Percentiles rank a stretch among this genome's conserved stretches.
phyloP scores from a whole-genome alignment of 2,888 invertebrate species.

The Strigamia crassipes region DNA sequence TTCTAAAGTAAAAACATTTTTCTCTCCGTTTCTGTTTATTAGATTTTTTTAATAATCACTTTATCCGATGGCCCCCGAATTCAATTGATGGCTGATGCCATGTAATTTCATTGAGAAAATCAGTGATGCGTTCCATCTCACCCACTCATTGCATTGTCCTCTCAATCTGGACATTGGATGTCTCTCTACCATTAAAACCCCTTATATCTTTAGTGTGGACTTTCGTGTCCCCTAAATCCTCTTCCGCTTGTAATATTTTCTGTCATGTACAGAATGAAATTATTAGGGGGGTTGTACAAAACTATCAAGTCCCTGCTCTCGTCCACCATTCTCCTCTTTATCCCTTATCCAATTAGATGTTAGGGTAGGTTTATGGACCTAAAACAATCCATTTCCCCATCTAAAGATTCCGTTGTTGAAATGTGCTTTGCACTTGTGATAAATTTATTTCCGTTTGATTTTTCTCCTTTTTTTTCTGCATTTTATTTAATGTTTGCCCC shows the following conservation, averaged over 20 bases:
- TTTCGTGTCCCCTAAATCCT: constrained; percentile 14
- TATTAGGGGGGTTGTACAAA: constrained; percentile 33
- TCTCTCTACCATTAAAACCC: constrained; percentile 33
- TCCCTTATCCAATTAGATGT: constrained; percentile 42
- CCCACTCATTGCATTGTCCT: constrained; percentile 36
- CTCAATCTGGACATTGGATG: constrained; percentile 28
- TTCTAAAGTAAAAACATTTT: not conserved
- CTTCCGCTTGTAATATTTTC: constrained; percentile 35
- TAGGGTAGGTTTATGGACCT: constrained; percentile 38
- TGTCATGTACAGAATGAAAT: constrained; percentile 40
- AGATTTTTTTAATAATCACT: constrained; percentile 15
- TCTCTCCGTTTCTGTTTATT: not conserved
- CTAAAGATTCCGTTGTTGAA: constrained; percentile 22
- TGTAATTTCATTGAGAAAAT: constrained; percentile 37
- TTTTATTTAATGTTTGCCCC: not conserved
- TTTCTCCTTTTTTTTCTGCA: not conserved
- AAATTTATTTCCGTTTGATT: not conserved
- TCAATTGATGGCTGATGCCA: constrained; percentile 29
- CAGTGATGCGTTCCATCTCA: constrained; percentile 18
- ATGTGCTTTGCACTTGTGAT: constrained; percentile 7
- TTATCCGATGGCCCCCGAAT: constrained; percentile 6
- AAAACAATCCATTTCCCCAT: constrained; percentile 20
- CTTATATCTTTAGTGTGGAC: constrained; percentile 40
- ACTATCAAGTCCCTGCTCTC: constrained; percentile 10
- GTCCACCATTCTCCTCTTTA: constrained; percentile 14